Evolutionary conservation across 2,888 invertebrate species (phyloP).

Genomic region (Drosophila fungiperda): DNA sequence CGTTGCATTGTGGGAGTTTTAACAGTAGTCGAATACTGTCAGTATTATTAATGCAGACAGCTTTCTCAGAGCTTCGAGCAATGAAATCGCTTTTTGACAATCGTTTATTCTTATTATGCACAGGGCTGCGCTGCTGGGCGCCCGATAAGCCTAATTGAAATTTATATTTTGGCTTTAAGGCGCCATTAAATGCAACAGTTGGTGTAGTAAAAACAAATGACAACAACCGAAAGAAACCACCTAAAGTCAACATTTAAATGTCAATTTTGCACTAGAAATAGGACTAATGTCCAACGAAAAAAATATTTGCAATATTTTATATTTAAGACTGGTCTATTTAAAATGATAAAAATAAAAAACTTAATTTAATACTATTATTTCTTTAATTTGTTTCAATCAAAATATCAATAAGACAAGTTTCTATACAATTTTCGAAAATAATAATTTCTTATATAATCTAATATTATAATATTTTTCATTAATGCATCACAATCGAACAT

Average conservation of each 20-base stretch:
- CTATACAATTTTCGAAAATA: no score
- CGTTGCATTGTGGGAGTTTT: constrained; percentile 1
- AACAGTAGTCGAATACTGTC: constrained; percentile 35
- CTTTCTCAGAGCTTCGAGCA: not conserved
- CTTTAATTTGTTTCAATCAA: not conserved
- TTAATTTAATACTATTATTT: not conserved
- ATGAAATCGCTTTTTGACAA: constrained; percentile 34
- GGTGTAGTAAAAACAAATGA: not conserved
- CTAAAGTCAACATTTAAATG: not conserved
- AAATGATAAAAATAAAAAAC: not conserved
- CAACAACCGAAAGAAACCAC: constrained; percentile 2
- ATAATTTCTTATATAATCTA: no score
- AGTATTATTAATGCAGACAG: constrained; percentile 37
- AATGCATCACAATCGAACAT: no score
- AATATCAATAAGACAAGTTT: not conserved
- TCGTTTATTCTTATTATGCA: constrained; percentile 31
- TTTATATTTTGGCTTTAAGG: constrained; percentile 13
- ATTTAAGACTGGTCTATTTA: not conserved
- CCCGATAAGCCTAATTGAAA: constrained; percentile 35
- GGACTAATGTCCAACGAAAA: not conserved
- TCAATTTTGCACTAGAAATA: not conserved
- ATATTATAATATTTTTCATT: not conserved
- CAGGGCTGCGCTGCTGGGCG: not conserved
- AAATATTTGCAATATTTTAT: no score
- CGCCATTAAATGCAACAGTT: constrained; percentile 4